phyloP scores from a whole-genome alignment of 2,797 vertebrate genomes.

The Tragelaphus eurycerus region DNA sequence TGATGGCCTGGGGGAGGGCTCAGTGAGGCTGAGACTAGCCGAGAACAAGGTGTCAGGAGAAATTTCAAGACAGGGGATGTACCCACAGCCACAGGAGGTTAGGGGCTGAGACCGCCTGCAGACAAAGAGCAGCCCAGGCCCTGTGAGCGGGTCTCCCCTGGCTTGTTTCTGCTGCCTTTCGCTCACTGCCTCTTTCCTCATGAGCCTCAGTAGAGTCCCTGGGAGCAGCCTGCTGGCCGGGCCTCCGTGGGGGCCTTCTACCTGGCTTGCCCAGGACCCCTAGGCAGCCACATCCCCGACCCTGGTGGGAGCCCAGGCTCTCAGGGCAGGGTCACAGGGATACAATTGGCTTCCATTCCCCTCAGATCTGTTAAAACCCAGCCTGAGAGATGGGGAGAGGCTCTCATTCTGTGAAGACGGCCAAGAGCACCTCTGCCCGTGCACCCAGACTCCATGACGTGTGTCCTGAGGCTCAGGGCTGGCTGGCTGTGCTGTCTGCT shows the following conservation, averaged over 20 bases:
- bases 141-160: background rate
- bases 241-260: background rate
- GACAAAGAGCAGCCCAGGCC: background rate
- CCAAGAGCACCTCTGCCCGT: background rate
- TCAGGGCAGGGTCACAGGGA: background rate
- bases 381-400: background rate
- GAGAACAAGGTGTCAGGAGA: background rate
- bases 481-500: background rate
- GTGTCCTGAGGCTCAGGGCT: rapidly evolving
- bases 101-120: rapidly evolving
- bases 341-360: background rate
- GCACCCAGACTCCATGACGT: rapidly evolving
- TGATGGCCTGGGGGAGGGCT: background rate
- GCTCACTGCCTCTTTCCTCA: background rate
- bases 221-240: background rate
- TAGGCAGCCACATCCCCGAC: background rate
- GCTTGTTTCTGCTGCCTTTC: background rate
- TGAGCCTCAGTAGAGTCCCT: background rate
- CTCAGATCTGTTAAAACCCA: background rate
- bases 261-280: background rate
- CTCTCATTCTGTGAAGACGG: background rate
- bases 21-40: background rate
- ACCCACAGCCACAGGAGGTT: background rate
- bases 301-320: background rate
- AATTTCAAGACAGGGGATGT: background rate